phyloP scores from a whole-genome alignment of 35 echinoderm and acorn worm genomes.

The Patiria miniata region DNA sequence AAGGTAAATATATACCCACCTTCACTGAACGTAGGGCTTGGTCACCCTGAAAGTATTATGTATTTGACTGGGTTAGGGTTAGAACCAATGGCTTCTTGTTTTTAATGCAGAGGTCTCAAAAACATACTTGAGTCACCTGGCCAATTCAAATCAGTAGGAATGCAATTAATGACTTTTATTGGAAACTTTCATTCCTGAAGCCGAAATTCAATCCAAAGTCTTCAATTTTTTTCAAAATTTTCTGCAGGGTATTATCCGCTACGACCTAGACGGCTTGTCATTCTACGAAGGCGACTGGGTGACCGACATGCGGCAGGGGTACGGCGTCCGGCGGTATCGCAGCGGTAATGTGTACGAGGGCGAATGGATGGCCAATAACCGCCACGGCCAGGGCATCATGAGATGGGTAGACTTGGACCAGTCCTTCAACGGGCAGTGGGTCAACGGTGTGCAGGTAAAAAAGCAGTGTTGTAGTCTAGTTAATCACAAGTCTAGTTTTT shows the following conservation, averaged over 20 bases:
- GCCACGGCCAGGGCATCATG: constrained; percentile 93
- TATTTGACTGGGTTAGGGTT: too few relatives aligned
- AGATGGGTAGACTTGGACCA: constrained; percentile 98
- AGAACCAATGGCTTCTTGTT: too few relatives aligned
- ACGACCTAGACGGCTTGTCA: constrained; percentile 91
- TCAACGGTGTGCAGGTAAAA: constrained; percentile 81
- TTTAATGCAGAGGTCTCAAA: too few relatives aligned
- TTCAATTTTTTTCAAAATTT: neutral
- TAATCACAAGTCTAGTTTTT: too few relatives aligned
- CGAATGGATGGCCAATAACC: constrained; percentile 88
- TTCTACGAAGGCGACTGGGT: constrained; percentile 99
- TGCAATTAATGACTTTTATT: too few relatives aligned
- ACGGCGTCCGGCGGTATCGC: constrained; percentile 82
- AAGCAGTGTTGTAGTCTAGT: too few relatives aligned
- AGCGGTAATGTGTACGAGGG: constrained; percentile 97
- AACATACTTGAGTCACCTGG: too few relatives aligned
- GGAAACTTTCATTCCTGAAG: too few relatives aligned
- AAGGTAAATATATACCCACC: too few relatives aligned
- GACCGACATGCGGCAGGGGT: constrained; percentile 89
- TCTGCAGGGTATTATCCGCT: constrained; percentile 63
- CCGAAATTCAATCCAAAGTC: neutral
- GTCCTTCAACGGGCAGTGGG: constrained; percentile 86
- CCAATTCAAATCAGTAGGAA: too few relatives aligned
- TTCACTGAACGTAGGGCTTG: too few relatives aligned
- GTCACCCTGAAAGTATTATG: too few relatives aligned